Percentiles rank a stretch among this genome's conserved stretches.
Evolutionary conservation across 1,140 invertebrate genomes (phyloP).

Genomic region (Pseudomyrmex flavicornis): DNA sequence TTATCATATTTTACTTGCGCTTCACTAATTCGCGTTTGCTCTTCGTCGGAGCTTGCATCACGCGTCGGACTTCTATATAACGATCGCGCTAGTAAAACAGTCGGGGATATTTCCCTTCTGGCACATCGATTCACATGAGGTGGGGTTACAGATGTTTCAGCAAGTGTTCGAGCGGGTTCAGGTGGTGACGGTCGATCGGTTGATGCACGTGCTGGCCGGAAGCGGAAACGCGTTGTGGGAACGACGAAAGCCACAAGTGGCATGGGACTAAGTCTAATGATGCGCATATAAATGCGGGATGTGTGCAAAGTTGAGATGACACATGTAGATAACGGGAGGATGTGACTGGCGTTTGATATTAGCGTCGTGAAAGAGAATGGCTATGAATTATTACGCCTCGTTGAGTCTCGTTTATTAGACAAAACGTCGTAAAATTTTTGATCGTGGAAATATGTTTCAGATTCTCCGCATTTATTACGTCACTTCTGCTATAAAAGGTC

Average conservation of each 20-base stretch:
- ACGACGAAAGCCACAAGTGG: slow-evolving; percentile 75
- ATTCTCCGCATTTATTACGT: neutral
- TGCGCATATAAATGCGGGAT: slow-evolving; percentile 77
- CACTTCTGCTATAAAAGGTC: no score
- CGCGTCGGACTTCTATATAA: neutral
- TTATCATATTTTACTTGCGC: neutral
- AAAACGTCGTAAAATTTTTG: neutral
- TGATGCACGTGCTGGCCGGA: slow-evolving; percentile 77
- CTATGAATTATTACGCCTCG: slow-evolving; percentile 46
- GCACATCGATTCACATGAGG: slow-evolving; percentile 26
- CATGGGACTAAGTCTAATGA: slow-evolving; percentile 72
- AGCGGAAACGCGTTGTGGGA: slow-evolving; percentile 79
- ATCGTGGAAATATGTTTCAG: neutral
- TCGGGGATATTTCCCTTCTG: slow-evolving; percentile 34
- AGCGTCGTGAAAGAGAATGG: slow-evolving; percentile 6
- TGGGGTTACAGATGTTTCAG: slow-evolving; percentile 63
- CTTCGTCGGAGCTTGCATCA: slow-evolving; percentile 14
- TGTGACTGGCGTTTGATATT: slow-evolving; percentile 67
- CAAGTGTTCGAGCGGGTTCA: slow-evolving; percentile 61
- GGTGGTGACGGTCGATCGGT: slow-evolving; percentile 74
- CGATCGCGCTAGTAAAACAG: neutral
- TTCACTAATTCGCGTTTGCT: slow-evolving; percentile 22
- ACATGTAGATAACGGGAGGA: slow-evolving; percentile 73
- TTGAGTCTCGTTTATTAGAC: slow-evolving; percentile 3
- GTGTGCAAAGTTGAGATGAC: slow-evolving; percentile 73